Evolutionary conservation across 2,888 invertebrate genomes (phyloP), one percentile per base, ranked within the genome.

Genomic region (Morinoia aosen): DNA sequence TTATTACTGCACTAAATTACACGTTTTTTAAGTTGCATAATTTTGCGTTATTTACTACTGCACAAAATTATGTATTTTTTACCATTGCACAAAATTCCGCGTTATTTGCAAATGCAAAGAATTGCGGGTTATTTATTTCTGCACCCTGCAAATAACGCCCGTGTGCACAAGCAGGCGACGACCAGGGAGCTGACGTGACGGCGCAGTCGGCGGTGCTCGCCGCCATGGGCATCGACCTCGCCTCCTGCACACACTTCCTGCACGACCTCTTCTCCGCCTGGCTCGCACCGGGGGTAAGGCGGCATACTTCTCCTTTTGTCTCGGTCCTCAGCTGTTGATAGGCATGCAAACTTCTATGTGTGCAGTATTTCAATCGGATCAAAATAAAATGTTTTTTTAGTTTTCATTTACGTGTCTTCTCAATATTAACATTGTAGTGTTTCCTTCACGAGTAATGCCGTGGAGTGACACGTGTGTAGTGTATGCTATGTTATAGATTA

Each of bases 231-330:
- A 98, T 99, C 88, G 99, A 99, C 97, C 98, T 99, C 61, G 98
- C 98, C 97, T 99, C 99, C 96, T 99, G 99, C 97, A 97, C 99
- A 95, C 99, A 99, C 97, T 98, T 99, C 97, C 98, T 99, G 40
- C 98, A 99, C 97, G 99, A 99, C 97, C 98, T 99, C 64, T 99
- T 99, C 97, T 98, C 98, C 0, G 98, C 99, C 96, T 98, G 98
- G 98, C 97, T 98, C 96, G 97, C 98, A 95, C 97, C 98, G 25
- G 97, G 97, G 97, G 98, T 98, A 97, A 97, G 97, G 97, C 48
- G 19, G n/a, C 48, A 48, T 39, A 48, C 4, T 12, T 64, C 95
- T 64, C 88, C 39, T 94, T 48, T 91, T 94, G 57, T 91, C 94
- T 96, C 16, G 61, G 48, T 95, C 88, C n/a, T 95, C 25, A 57